phyloP scores from a whole-genome alignment of 2,113 vertebrate species.

The Manacus vitellinus region DNA sequence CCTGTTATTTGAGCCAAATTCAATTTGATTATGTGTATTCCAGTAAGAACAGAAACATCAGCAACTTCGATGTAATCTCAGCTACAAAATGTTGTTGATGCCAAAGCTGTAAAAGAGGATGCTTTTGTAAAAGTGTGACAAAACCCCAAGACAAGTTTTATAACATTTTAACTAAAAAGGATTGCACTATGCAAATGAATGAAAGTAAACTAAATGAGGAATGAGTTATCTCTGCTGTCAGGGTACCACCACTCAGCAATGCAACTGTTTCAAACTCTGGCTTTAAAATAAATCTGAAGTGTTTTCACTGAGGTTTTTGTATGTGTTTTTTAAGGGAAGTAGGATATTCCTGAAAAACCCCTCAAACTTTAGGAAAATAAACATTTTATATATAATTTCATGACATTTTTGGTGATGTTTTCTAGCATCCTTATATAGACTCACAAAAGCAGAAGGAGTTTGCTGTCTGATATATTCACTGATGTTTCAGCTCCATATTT shows the following conservation, averaged over 20 bases:
- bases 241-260: slow-evolving; percentile 4
- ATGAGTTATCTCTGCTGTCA: slow-evolving; percentile 23
- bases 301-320: not conserved
- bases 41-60: slow-evolving; percentile 10
- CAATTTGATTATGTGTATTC: not conserved
- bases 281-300: slow-evolving; percentile 3
- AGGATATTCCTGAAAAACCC: not conserved
- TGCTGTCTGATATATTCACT: not conserved
- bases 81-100: not conserved
- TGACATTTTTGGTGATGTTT: not conserved
- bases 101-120: slow-evolving; percentile 9
- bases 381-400: not conserved
- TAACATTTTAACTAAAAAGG: slow-evolving; percentile 41
- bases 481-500: not conserved
- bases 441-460: not conserved
- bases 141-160: slow-evolving; percentile 17
- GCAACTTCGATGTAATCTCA: slow-evolving; percentile 5
- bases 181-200: slow-evolving; percentile 31
- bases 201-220: slow-evolving; percentile 26
- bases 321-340: not conserved
- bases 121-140: slow-evolving; percentile 39
- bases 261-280: not conserved
- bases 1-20: not conserved
- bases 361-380: not conserved
- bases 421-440: not conserved